Percentiles rank a stretch among this genome's conserved stretches.
phyloP scores from a whole-genome alignment of 2,797 vertebrate genomes.

The Xyrichtys novacula region DNA sequence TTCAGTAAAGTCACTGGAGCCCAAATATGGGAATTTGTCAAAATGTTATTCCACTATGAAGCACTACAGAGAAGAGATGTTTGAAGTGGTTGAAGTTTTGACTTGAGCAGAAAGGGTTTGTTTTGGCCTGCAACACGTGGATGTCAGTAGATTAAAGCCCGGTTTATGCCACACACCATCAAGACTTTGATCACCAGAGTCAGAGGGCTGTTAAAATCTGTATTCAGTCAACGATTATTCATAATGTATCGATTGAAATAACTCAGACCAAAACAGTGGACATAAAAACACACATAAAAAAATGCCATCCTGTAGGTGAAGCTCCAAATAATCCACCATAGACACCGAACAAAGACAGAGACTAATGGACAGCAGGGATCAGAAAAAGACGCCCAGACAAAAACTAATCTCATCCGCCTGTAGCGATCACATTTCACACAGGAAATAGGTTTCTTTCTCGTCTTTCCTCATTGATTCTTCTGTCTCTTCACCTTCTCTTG shows the following conservation, averaged over 20 bases:
- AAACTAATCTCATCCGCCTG: constrained; percentile 70
- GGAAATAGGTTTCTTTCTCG: constrained; percentile 71
- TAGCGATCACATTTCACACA: constrained; percentile 67
- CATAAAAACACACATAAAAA: not conserved
- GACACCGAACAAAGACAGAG: constrained; percentile 30
- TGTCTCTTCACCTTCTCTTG: constrained; percentile 51
- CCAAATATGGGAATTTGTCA: too few species aligned
- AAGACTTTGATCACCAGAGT: too few species aligned
- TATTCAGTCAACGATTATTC: too few species aligned
- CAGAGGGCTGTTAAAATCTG: too few species aligned
- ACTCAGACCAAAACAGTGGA: not conserved
- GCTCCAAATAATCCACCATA: not conserved
- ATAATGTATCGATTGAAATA: not conserved
- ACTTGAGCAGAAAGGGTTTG: too few species aligned
- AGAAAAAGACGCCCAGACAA: constrained; percentile 49
- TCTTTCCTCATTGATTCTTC: constrained; percentile 60
- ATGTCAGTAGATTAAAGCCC: too few species aligned
- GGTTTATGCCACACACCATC: too few species aligned
- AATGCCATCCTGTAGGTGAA: not conserved
- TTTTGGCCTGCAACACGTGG: too few species aligned
- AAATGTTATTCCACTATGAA: too few species aligned
- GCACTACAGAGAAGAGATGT: too few species aligned
- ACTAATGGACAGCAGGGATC: constrained; percentile 45
- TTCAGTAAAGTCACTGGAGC: too few species aligned
- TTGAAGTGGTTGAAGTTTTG: too few species aligned